phyloP scores from a whole-genome alignment of 2,888 invertebrate genomes.

The Helicoverpa assulta region DNA sequence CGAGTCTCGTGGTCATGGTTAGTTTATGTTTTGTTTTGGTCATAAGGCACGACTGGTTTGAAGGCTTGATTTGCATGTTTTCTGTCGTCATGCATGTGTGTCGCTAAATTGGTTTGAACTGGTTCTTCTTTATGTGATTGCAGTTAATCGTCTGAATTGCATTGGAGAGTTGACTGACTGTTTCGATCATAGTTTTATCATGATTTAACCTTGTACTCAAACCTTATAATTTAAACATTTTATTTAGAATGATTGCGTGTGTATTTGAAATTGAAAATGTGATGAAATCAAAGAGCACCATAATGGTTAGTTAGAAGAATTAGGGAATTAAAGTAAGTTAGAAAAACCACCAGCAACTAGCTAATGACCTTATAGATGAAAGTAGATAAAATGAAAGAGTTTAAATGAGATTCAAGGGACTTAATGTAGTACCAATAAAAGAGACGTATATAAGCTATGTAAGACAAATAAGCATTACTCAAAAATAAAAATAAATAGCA shows the following conservation, averaged over 20 bases:
- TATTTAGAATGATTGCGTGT: no score
- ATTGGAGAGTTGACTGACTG: conserved; percentile 6
- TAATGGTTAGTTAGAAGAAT: no score
- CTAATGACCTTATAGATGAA: no score
- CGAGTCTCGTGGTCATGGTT: conserved; percentile 38
- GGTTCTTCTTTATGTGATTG: background rate
- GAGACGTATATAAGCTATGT: background rate
- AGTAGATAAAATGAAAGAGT: background rate
- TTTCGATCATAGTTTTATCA: background rate
- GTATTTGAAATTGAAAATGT: no score
- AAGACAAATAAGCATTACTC: background rate
- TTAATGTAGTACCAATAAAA: background rate
- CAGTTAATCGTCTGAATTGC: background rate
- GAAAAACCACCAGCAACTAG: no score
- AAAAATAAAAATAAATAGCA: background rate
- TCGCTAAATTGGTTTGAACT: background rate
- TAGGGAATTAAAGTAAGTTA: no score
- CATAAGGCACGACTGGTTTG: conserved; percentile 11
- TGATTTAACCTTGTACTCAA: conserved; percentile 1
- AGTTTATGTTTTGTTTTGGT: conserved; percentile 38
- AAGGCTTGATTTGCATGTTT: conserved; percentile 2
- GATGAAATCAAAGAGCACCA: no score
- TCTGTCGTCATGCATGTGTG: conserved; percentile 1
- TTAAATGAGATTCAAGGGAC: no score
- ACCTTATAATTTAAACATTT: no score